These are phyloP conservation scores for Picus viridis DNA, from an alignment of 2,797 vertebrate genomes.

Conservation along the genomic window DNA sequence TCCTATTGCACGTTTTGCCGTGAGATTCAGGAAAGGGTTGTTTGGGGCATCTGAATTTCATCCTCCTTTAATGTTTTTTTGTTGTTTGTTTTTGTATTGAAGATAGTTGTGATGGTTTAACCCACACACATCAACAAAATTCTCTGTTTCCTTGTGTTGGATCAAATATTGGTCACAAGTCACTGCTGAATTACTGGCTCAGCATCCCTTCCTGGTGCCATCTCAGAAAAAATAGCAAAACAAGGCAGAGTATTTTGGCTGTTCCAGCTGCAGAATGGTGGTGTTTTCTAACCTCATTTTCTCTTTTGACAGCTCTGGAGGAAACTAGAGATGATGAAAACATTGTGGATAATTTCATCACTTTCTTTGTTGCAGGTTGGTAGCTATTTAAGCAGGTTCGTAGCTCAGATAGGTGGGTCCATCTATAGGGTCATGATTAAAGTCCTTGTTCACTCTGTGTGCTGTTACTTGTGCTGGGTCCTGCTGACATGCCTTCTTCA, in stretches of 20 bases:
- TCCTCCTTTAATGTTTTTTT: not conserved
- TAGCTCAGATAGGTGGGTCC: not conserved
- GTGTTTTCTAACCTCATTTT: not conserved
- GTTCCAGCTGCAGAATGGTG: fast-evolving
- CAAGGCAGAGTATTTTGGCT: not conserved
- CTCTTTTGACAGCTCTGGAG: constrained; percentile 78
- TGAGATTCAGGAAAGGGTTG: not conserved
- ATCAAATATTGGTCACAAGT: not conserved
- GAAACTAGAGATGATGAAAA: constrained; percentile 82
- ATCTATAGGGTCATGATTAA: not conserved
- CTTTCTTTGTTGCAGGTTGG: constrained; percentile 92
- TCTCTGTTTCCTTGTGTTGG: not conserved
- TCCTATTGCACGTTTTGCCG: not conserved
- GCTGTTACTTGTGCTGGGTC: not conserved
- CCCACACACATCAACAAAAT: not conserved
- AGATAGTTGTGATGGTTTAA: not conserved
- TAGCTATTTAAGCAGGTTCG: not conserved
- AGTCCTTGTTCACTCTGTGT: not conserved
- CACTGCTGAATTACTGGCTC: not conserved
- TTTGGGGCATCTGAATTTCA: not conserved
- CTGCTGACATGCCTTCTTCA: too few species aligned
- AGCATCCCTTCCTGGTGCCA: fast-evolving
- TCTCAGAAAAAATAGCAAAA: not conserved
- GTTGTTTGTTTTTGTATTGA: not conserved
- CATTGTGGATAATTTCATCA: constrained; percentile 92